Evolutionary conservation across 2,113 vertebrate genomes (phyloP).

Genomic region (Zootoca vivipara): DNA sequence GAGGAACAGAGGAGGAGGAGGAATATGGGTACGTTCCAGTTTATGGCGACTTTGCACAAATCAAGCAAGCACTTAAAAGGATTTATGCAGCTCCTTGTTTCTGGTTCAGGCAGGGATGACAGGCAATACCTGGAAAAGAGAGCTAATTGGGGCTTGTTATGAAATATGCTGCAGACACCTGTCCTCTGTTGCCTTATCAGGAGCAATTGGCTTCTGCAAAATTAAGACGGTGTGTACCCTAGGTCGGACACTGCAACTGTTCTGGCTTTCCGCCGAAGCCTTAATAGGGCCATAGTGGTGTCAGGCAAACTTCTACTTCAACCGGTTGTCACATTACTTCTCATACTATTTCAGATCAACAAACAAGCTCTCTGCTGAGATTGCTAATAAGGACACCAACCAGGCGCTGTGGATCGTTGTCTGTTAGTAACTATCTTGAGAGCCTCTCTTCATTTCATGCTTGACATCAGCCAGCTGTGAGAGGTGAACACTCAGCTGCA

Average conservation of each 20-base stretch:
- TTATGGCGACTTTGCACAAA: neutral
- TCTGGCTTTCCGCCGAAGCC: neutral
- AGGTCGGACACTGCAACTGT: neutral
- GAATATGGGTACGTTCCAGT: neutral
- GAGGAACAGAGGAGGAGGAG: neutral
- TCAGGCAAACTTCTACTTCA: neutral
- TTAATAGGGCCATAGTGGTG: neutral
- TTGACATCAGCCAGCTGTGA: neutral
- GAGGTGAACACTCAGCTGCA: neutral
- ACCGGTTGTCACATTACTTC: neutral
- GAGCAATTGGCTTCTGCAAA: neutral
- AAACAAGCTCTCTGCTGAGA: neutral
- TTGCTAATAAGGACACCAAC: neutral
- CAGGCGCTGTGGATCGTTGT: neutral
- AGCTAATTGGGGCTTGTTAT: neutral
- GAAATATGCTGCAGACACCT: neutral
- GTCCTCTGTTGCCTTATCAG: neutral
- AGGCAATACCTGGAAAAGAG: neutral
- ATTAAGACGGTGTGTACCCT: neutral
- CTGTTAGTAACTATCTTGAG: neutral
- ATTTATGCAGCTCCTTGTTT: neutral
- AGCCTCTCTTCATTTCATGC: conserved; percentile 14
- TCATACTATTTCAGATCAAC: conserved; percentile 14
- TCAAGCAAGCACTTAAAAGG: neutral
- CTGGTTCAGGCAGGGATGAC: neutral